Conservation (phyloP, 2,113 vertebrate genomes). For the Carettochelys insculpta region DNA sequence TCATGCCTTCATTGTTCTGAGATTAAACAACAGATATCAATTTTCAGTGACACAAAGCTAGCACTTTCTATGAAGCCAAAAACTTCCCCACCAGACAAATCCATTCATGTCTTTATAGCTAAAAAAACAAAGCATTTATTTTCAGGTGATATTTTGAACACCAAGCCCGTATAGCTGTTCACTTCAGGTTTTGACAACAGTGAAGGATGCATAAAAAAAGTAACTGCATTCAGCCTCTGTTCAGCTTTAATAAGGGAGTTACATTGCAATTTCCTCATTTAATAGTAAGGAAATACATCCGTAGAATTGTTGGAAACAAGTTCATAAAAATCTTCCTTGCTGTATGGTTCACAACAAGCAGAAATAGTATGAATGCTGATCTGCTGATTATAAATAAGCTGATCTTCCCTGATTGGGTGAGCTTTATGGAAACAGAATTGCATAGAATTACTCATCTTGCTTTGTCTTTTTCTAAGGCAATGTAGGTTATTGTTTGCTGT, state of each 20-base stretch:
- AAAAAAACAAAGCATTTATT: accelerated
- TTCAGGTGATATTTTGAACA: accelerated
- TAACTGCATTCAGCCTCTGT: accelerated
- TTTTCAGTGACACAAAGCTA: not conserved
- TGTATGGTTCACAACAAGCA: not conserved
- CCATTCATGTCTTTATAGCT: not conserved
- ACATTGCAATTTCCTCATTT: accelerated
- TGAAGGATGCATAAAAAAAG: accelerated
- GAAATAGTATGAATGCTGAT: not conserved
- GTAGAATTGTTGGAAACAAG: not conserved
- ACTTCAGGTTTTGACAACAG: accelerated
- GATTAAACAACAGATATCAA: not conserved
- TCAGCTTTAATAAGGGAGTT: not conserved
- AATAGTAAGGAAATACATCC: not conserved
- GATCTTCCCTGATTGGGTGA: not conserved
- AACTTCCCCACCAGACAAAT: not conserved
- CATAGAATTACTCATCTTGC: not conserved
- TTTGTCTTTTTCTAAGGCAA: not conserved
- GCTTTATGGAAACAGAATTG: not conserved
- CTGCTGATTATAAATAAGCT: not conserved
- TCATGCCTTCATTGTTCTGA: not conserved
- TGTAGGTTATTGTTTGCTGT: accelerated
- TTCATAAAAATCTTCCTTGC: accelerated
- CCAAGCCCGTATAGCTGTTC: too few relatives aligned
- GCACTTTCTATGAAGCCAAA: not conserved